Percentiles rank a stretch among this genome's conserved stretches.
Conservation (phyloP, 2,797 vertebrate genomes). For the Spea hammondii region DNA sequence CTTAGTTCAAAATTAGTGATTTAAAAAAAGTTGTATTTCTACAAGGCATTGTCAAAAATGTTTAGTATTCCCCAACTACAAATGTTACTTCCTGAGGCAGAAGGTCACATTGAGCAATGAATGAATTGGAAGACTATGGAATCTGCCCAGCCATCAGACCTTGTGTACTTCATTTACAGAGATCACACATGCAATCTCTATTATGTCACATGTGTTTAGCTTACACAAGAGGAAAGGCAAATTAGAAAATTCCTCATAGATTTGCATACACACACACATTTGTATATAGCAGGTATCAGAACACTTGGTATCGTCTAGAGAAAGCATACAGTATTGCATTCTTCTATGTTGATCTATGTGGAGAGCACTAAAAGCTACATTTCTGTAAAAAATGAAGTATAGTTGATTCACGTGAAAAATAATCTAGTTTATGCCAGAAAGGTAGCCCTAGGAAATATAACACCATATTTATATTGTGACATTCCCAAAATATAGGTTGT, state of each 20-base stretch:
- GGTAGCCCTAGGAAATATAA: no score
- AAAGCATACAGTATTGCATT: neutral
- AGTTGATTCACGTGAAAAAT: no score
- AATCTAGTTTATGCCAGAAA: no score
- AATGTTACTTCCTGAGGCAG: no score
- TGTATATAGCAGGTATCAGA: neutral
- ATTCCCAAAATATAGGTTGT: no score
- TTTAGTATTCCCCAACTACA: no score
- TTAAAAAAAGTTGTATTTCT: no score
- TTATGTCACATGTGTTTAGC: neutral
- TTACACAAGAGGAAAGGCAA: neutral
- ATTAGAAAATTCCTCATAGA: neutral
- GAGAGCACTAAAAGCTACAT: neutral
- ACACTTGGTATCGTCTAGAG: neutral
- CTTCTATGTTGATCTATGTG: neutral
- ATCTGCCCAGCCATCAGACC: neutral
- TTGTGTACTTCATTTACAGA: slow-evolving; percentile 5
- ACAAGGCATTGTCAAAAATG: no score
- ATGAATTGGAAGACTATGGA: slow-evolving; percentile 9
- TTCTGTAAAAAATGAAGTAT: no score
- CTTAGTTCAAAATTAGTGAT: no score
- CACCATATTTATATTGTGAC: no score
- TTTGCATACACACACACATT: neutral
- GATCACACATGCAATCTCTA: neutral
- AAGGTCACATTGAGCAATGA: neutral